phyloP scores from a whole-genome alignment of 2,888 invertebrate species.

The Shargacucullia verbasci region DNA sequence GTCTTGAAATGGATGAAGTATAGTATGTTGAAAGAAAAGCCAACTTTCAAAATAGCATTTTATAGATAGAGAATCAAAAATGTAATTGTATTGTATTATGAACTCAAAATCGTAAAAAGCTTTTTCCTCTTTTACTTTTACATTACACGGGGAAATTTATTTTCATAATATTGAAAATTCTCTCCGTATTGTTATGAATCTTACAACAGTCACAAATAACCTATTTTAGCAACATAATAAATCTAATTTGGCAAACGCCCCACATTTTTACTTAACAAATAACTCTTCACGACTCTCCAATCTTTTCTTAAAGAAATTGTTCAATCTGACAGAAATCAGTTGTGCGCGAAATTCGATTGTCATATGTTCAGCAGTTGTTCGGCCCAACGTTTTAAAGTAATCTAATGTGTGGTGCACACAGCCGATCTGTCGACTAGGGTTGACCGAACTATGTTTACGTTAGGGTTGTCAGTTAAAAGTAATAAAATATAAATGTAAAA shows the following conservation, averaged over 20 bases:
- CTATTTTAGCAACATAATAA: not conserved
- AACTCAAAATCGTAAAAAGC: too few relatives aligned
- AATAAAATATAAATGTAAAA: not conserved
- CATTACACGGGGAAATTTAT: too few relatives aligned
- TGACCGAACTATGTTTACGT: constrained; percentile 12
- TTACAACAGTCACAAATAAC: not conserved
- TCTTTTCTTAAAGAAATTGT: constrained; percentile 26
- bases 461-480: not conserved
- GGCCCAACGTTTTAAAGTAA: constrained; percentile 42
- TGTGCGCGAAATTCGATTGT: constrained; percentile 34
- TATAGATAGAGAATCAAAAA: too few relatives aligned
- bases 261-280: not conserved
- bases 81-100: too few relatives aligned
- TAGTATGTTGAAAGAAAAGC: too few relatives aligned
- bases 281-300: not conserved
- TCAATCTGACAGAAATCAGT: constrained; percentile 40
- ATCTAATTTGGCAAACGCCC: not conserved
- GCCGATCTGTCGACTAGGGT: constrained; percentile 26
- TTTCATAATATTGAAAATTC: too few relatives aligned
- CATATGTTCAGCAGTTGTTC: constrained; percentile 29
- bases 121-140: too few relatives aligned
- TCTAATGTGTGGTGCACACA: constrained; percentile 31
- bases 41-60: too few relatives aligned
- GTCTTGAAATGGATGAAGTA: too few relatives aligned
- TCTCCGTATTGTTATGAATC: too few relatives aligned